These are phyloP conservation scores for Lophotriccus pileatus DNA, from an alignment of 2,797 vertebrate genomes.

Conservation along the genomic window DNA sequence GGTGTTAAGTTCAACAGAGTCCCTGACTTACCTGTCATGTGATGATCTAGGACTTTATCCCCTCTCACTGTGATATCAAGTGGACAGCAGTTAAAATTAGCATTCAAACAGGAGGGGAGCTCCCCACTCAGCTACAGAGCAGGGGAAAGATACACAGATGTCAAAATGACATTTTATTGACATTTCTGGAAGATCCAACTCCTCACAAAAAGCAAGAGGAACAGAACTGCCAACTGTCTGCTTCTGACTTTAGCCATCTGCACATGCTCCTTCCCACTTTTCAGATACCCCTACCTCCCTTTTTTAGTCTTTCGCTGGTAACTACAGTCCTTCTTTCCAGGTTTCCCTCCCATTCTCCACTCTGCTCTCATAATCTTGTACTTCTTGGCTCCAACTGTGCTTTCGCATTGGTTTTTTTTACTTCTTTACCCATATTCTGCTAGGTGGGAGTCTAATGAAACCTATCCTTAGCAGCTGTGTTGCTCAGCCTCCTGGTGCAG, in stretches of 20 bases:
- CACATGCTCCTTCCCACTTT: background rate
- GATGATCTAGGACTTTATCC: background rate
- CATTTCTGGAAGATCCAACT: background rate
- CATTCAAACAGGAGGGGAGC: background rate
- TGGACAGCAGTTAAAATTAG: background rate
- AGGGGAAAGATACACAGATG: background rate
- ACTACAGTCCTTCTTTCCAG: background rate
- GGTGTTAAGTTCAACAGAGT: background rate
- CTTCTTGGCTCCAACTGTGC: background rate
- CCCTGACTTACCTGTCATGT: background rate
- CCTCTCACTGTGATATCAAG: background rate
- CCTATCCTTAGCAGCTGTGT: background rate
- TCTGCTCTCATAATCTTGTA: background rate
- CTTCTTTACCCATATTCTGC: background rate
- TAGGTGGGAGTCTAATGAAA: background rate
- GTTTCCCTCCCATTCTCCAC: background rate
- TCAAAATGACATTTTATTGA: background rate
- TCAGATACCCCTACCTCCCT: background rate
- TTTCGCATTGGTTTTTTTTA: background rate
- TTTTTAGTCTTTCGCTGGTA: background rate
- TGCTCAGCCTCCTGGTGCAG: background rate
- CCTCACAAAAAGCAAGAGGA: background rate
- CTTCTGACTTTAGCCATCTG: background rate
- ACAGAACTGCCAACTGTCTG: rapidly evolving
- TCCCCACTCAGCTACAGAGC: background rate